Evolutionary conservation across 2,797 vertebrate genomes (phyloP).

Genomic region (Danio tinwini): DNA sequence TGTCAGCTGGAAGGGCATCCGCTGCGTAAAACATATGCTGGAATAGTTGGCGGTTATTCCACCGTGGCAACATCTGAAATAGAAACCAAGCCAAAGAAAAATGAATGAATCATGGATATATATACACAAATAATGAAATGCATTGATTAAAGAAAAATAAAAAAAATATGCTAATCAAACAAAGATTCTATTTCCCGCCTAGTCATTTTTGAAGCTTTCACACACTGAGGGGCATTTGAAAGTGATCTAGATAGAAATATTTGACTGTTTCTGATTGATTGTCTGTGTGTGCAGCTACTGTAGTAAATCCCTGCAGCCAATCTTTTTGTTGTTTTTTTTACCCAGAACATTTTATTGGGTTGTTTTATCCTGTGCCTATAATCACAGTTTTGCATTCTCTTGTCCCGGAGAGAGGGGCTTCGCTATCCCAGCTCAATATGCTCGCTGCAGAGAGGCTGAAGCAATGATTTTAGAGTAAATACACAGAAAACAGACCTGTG

Average conservation of each 20-base stretch:
- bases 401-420: slow-evolving; percentile 1
- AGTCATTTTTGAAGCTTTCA: no score
- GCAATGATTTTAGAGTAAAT: slow-evolving; percentile 3
- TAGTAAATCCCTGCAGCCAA: background rate
- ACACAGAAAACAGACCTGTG: background rate
- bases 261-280: background rate
- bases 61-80: no score
- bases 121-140: no score
- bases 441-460: background rate
- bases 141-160: no score
- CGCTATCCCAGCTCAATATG: background rate
- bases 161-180: no score
- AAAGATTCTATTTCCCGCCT: no score
- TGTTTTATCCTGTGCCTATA: slow-evolving; percentile 22
- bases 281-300: background rate
- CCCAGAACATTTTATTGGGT: slow-evolving; percentile 3
- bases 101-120: no score
- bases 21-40: no score
- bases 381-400: background rate
- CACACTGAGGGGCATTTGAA: background rate
- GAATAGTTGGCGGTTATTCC: no score
- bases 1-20: no score
- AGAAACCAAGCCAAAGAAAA: no score
- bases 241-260: background rate
- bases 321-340: slow-evolving; percentile 3